phyloP scores from a whole-genome alignment of 2,113 vertebrate genomes.

The Lepus americanus region DNA sequence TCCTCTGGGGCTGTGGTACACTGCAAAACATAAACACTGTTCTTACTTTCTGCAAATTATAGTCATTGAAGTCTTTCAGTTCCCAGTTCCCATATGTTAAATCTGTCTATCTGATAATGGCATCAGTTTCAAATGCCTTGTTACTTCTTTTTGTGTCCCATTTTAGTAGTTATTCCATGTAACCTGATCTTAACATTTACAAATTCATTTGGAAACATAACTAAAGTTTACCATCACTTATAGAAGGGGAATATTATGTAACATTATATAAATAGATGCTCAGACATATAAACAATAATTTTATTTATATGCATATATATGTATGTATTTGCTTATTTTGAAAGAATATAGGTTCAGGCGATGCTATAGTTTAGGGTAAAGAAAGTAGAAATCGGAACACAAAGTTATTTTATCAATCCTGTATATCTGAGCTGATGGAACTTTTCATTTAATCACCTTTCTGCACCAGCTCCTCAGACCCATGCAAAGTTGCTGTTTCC shows the following conservation, averaged over 20 bases:
- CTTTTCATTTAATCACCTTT: background rate
- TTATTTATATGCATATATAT: background rate
- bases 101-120: slow-evolving; percentile 11
- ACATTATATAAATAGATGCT: background rate
- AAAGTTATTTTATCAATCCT: background rate
- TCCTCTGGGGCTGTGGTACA: background rate
- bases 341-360: background rate
- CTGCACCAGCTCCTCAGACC: background rate
- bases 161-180: slow-evolving; percentile 8
- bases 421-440: background rate
- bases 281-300: background rate
- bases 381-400: slow-evolving; percentile 19
- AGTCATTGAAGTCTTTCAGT: slow-evolving; percentile 39
- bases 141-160: background rate
- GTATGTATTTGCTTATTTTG: slow-evolving; percentile 15
- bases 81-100: slow-evolving; percentile 17
- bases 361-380: background rate
- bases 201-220: slow-evolving; percentile 58
- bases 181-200: slow-evolving; percentile 38
- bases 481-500: background rate
- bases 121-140: background rate
- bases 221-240: background rate
- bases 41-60: slow-evolving; percentile 25
- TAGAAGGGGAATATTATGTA: slow-evolving; percentile 29
- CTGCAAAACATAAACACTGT: background rate